Evolutionary conservation across 2,888 invertebrate genomes (phyloP).

Genomic region (Leuctra nigra): DNA sequence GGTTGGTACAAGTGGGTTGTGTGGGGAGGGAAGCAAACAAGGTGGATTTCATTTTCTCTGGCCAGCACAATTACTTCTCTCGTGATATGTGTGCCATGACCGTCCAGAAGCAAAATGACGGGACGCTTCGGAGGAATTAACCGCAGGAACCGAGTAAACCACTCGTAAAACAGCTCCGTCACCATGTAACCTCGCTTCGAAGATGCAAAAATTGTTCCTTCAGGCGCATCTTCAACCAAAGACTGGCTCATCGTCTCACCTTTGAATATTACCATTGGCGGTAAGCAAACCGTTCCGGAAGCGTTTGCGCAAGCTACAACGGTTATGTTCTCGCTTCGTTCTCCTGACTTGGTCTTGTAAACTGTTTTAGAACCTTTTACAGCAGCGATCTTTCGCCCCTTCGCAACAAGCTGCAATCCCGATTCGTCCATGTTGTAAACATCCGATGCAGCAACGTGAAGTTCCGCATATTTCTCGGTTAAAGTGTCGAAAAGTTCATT

Average conservation of each 20-base stretch:
- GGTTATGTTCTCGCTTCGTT: background rate
- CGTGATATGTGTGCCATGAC: background rate
- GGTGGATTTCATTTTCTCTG: background rate
- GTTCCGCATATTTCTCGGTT: background rate
- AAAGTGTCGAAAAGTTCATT: background rate
- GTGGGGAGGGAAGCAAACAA: background rate
- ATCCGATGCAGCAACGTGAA: background rate
- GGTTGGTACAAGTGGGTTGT: background rate
- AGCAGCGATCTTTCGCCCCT: background rate
- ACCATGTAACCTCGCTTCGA: background rate
- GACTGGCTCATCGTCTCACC: background rate
- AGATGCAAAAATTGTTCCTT: background rate
- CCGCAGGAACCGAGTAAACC: background rate
- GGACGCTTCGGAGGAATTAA: background rate
- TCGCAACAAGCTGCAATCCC: background rate
- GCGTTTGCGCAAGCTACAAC: background rate
- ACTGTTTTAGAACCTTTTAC: background rate
- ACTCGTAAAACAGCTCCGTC: background rate
- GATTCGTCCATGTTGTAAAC: background rate
- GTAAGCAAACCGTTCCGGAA: background rate
- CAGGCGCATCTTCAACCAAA: background rate
- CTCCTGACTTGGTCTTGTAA: background rate
- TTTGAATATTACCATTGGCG: background rate
- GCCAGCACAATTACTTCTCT: conserved; percentile 1
- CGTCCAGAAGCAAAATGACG: background rate